Conservation (phyloP, 1,140 invertebrate species). For the Trichomalopsis sarcophagae region DNA sequence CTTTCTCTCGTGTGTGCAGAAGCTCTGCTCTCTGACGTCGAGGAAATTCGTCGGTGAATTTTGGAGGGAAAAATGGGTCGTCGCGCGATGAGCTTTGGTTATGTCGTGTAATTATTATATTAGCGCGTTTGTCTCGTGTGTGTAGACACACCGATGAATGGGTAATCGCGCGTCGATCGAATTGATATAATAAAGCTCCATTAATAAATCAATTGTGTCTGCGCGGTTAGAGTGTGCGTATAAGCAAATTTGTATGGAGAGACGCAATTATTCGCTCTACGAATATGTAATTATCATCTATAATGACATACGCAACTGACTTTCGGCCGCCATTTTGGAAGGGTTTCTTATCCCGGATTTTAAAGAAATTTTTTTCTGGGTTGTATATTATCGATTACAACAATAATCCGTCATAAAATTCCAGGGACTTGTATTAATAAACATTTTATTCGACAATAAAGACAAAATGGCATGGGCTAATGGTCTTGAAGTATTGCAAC, state of each 20-base stretch:
- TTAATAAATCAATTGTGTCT: neutral
- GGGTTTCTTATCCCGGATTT: no score
- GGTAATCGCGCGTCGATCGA: neutral
- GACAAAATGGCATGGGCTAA: no score
- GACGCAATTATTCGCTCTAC: neutral
- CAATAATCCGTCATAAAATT: no score
- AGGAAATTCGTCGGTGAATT: neutral
- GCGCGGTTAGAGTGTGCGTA: no score
- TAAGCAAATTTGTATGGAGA: neutral
- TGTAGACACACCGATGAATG: neutral
- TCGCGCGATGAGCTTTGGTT: neutral
- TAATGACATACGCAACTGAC: no score
- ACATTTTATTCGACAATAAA: no score
- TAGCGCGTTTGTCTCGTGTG: neutral
- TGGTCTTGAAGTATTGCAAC: no score
- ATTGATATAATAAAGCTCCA: neutral
- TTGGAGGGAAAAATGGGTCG: neutral
- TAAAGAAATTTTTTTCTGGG: no score
- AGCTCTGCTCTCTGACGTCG: no score
- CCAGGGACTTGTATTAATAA: no score
- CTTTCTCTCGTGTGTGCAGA: neutral
- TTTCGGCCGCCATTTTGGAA: no score
- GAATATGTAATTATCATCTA: neutral
- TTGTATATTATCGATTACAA: no score
- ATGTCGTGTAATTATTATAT: neutral